A percentile compares a stretch with the other conserved stretches of the same genome.
Evolutionary conservation across 2,888 invertebrate species (phyloP).

Genomic region (Microctonus aethiopoides): DNA sequence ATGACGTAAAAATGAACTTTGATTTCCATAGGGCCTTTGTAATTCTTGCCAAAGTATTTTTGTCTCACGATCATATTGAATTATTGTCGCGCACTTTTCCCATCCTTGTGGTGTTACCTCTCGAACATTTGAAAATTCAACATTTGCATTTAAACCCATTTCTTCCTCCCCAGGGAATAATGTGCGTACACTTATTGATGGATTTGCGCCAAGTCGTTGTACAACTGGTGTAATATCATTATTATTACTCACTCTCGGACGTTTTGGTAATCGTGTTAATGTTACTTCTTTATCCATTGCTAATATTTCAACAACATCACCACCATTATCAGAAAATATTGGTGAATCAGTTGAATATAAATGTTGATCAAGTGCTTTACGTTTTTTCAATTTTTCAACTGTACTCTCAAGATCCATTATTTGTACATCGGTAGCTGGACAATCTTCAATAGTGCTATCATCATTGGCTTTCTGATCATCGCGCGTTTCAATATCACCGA

Average conservation of each 20-base stretch:
- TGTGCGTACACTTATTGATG: constrained; percentile 85
- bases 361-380: constrained; percentile 58
- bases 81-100: constrained; percentile 82
- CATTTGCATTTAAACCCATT: constrained; percentile 79
- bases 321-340: constrained; percentile 43
- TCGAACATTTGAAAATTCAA: constrained; percentile 79
- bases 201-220: constrained; percentile 78
- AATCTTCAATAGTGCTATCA: constrained; percentile 38
- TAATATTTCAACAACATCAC: constrained; percentile 64
- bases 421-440: constrained; percentile 45
- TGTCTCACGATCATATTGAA: constrained; percentile 86
- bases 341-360: constrained; percentile 46
- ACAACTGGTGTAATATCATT: constrained; percentile 73
- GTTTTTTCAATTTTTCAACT: constrained; percentile 63
- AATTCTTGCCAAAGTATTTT: constrained; percentile 83
- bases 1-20: constrained; percentile 86
- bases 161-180: constrained; percentile 87
- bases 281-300: constrained; percentile 73
- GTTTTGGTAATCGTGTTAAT: constrained; percentile 70
- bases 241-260: constrained; percentile 66
- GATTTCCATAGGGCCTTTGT: constrained; percentile 88
- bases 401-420: constrained; percentile 58
- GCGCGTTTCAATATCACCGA: constrained; percentile 46
- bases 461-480: constrained; percentile 8
- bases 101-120: constrained; percentile 85